These are phyloP conservation scores for Cyaniris semiargus DNA, from an alignment of 2,888 invertebrate species.

Conservation along the genomic window DNA sequence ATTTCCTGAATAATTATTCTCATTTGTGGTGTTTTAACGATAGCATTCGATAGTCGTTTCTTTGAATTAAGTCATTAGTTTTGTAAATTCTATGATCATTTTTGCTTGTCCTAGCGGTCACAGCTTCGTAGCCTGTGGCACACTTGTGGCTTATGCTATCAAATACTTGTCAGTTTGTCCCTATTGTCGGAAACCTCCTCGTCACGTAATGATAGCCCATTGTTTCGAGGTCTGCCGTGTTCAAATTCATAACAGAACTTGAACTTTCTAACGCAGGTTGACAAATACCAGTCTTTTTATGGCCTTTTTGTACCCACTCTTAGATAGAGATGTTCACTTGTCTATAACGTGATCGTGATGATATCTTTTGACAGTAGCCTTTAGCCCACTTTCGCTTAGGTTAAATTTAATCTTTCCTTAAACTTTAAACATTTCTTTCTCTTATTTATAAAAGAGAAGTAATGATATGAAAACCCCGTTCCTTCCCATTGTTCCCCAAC, in stretches of 20 bases:
- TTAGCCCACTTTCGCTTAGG: not conserved
- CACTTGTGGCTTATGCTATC: not conserved
- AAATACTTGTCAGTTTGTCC: not conserved
- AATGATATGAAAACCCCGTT: too few relatives aligned
- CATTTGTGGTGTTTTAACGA: not conserved
- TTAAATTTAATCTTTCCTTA: too few relatives aligned
- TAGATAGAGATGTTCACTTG: not conserved
- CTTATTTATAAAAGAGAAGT: too few relatives aligned
- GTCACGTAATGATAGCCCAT: not conserved
- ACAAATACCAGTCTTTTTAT: not conserved
- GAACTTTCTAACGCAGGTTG: not conserved
- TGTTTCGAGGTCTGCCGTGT: not conserved
- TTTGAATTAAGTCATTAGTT: not conserved
- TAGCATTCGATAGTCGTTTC: not conserved
- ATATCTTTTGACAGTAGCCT: not conserved
- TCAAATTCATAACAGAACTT: conserved; percentile 2
- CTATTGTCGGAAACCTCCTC: not conserved
- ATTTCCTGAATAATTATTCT: not conserved
- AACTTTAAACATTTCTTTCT: too few relatives aligned
- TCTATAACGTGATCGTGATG: not conserved
- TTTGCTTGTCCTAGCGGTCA: not conserved
- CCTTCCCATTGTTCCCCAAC: too few relatives aligned
- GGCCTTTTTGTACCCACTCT: not conserved
- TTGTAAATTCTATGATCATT: not conserved
- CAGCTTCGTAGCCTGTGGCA: not conserved